Conservation (phyloP, 2,888 invertebrate genomes). For the Dryobotodes eremita region DNA sequence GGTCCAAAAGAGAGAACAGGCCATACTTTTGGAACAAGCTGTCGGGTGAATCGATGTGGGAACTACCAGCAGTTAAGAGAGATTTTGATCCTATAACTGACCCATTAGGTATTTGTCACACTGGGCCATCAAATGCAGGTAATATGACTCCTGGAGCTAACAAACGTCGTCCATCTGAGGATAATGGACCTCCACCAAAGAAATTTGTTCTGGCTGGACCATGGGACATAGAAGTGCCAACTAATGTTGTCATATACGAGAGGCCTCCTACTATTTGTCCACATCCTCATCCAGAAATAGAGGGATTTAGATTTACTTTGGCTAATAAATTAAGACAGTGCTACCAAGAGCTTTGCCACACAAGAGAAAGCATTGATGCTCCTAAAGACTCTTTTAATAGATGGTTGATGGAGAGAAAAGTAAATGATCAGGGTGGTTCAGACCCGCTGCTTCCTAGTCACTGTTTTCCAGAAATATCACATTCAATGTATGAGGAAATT, state of each 20-base stretch:
- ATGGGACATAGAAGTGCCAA: conserved; percentile 98
- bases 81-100: conserved; percentile 98
- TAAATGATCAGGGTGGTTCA: conserved; percentile 95
- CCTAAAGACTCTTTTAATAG: conserved; percentile 99
- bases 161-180: conserved; percentile 95
- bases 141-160: conserved; percentile 90
- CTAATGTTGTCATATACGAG: conserved; percentile 97
- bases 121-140: conserved; percentile 84
- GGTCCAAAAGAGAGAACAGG: conserved; percentile 98
- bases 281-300: conserved; percentile 98
- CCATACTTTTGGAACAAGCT: conserved; percentile 99
- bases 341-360: conserved; percentile 98
- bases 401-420: conserved; percentile 99
- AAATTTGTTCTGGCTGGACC: conserved; percentile 97
- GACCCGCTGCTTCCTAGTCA: conserved; percentile 98
- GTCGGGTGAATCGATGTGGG: conserved; percentile 99
- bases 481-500: conserved; percentile 98
- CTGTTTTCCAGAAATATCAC: conserved; percentile 97
- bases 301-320: conserved; percentile 95
- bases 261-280: conserved; percentile 95
- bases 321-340: conserved; percentile 96
- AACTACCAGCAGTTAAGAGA: conserved; percentile 95
- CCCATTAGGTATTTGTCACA: conserved; percentile 95
- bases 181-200: conserved; percentile 95
- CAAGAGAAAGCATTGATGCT: conserved; percentile 97